These are phyloP conservation scores for Saccostrea glomerata DNA, from an alignment of 1,140 invertebrate genomes.

Conservation along the genomic window DNA sequence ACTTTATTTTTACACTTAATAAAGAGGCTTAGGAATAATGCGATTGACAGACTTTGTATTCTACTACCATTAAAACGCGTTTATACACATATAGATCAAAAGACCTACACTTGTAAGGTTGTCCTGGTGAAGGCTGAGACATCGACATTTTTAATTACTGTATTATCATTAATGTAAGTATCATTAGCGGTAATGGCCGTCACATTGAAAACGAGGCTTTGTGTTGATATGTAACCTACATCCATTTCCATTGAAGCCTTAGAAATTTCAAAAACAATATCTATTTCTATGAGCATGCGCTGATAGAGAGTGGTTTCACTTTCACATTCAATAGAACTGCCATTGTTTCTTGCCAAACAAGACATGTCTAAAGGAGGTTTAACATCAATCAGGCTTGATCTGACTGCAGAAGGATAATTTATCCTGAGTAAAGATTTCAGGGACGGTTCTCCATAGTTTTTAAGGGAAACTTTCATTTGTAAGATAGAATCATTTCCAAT, in stretches of 20 bases:
- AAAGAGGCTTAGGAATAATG: no score
- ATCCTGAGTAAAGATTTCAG: neutral
- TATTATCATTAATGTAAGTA: neutral
- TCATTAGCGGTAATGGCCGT: neutral
- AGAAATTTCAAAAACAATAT: neutral
- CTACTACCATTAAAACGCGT: no score
- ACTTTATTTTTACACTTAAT: no score
- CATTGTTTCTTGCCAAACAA: neutral
- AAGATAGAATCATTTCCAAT: conserved; percentile 1
- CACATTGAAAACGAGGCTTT: neutral
- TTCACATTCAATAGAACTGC: neutral
- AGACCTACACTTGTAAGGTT: neutral
- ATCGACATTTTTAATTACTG: neutral
- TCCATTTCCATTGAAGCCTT: neutral
- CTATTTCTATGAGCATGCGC: neutral
- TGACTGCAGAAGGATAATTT: neutral
- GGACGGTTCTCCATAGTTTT: neutral
- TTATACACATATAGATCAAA: no score
- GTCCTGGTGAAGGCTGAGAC: neutral
- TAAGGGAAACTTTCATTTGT: neutral
- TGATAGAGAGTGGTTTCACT: neutral
- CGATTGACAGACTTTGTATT: no score
- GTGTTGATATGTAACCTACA: neutral
- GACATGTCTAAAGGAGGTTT: neutral
- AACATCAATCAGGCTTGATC: neutral